phyloP scores from a whole-genome alignment of 2,888 invertebrate species.

The Syrphus vitripennis region DNA sequence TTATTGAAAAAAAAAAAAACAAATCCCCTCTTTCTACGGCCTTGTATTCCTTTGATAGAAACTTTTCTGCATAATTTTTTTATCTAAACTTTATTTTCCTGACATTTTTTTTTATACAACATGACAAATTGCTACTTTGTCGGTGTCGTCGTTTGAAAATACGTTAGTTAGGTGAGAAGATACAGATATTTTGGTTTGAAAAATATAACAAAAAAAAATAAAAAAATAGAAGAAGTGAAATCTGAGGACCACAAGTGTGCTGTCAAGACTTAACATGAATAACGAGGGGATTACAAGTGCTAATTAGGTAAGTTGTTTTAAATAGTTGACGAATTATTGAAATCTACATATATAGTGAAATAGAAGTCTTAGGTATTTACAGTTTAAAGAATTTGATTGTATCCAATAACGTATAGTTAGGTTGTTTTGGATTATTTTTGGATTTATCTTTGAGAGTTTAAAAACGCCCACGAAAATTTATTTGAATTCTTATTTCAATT shows the following conservation, averaged over 20 bases:
- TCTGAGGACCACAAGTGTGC: constrained; percentile 4
- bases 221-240: neutral
- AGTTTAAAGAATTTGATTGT: neutral
- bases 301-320: constrained; percentile 45
- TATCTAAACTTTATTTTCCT: constrained; percentile 16
- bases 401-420: neutral
- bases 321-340: neutral
- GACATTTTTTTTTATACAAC: constrained; percentile 11
- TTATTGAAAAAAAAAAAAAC: neutral
- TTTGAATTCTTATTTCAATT: too few species aligned
- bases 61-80: neutral
- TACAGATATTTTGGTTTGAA: neutral
- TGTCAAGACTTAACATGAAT: constrained; percentile 11
- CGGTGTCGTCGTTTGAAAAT: constrained; percentile 21
- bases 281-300: constrained; percentile 35
- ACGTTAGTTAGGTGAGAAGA: neutral
- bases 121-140: constrained; percentile 64
- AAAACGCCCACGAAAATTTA: neutral
- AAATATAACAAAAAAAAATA: neutral
- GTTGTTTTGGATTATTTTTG: neutral
- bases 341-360: neutral
- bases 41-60: constrained; percentile 11
- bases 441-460: neutral
- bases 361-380: neutral
- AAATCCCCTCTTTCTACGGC: neutral